Evolutionary conservation across 92 coral and sea anemone species (phyloP), one percentile per base, ranked within the genome.

Genomic region (Metridium senile): DNA sequence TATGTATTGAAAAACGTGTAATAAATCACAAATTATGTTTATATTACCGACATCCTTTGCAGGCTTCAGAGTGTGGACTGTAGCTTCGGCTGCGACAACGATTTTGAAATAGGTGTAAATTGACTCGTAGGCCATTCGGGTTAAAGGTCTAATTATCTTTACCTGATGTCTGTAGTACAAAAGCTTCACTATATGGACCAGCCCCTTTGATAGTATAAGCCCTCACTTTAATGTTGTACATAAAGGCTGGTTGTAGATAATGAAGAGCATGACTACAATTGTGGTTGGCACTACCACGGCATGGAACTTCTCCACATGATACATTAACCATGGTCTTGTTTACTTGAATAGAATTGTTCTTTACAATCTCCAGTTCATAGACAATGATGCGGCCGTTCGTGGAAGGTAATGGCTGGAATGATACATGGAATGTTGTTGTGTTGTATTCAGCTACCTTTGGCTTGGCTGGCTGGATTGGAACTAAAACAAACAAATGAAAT

Each of bases 141-240:
- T n/a, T n/a, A n/a, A n/a, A n/a, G n/a, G n/a, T n/a, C n/a, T n/a
- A n/a, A n/a, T n/a, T n/a, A n/a, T n/a, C n/a, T n/a, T n/a, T 70
- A 70, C 75, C 75, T 49, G 62, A 70, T n/a, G 75, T 70, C 27
- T 1, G 33, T 22, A 70, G 26, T 17, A 22, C 17, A 20, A 9
- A 10, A 0, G n/a, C 19, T 17, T 49, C 39, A 28, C 62, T 70
- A 20, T 18, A 27, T 21, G 61, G 61, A 4, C 75, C 75, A 49
- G 62, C 22, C 7, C 75, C 75, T 23, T 13, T 30, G 19, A 61
- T 51, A 35, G 75, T 70, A 26, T 49, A 70, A 19, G 62, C 75
- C 1, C 61, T 25, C 27, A 70, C 61, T 47, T 31, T 26, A 10
- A 70, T 47, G 4, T 47, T 28, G 20, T 47, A 70, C 9, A 16